These are phyloP conservation scores for Luperina testacea DNA, from an alignment of 2,888 invertebrate genomes.

Conservation along the genomic window DNA sequence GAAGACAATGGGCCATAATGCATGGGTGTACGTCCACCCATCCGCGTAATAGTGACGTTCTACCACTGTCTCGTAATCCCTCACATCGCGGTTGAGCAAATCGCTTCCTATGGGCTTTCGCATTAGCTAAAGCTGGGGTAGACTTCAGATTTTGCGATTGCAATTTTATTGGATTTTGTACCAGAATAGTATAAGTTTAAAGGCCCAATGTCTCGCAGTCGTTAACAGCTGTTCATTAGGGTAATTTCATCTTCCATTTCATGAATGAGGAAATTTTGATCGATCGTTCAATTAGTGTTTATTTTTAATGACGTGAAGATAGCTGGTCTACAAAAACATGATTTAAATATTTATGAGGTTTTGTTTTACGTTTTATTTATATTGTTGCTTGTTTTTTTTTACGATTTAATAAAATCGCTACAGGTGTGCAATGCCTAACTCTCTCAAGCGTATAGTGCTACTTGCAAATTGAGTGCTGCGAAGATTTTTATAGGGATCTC, in stretches of 20 bases:
- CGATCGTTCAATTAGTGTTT: slow-evolving; percentile 20
- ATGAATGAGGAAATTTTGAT: slow-evolving; percentile 14
- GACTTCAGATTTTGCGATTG: slow-evolving; percentile 43
- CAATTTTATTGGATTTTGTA: background rate
- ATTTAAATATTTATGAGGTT: background rate
- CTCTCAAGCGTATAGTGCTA: slow-evolving; percentile 21
- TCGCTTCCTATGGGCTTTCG: slow-evolving; percentile 73
- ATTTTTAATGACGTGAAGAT: slow-evolving; percentile 19
- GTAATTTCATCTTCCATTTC: background rate
- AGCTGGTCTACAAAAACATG: background rate
- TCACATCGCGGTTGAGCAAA: slow-evolving; percentile 72
- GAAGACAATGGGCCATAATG: slow-evolving; percentile 65
- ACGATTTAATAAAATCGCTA: background rate
- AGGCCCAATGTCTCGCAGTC: too few relatives aligned
- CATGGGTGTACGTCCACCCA: slow-evolving; percentile 69
- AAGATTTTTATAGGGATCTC: slow-evolving; percentile 16
- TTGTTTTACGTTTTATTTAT: background rate
- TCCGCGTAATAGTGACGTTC: slow-evolving; percentile 70
- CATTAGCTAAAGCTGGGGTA: slow-evolving; percentile 61
- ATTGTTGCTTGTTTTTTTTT: background rate
- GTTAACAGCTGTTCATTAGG: background rate
- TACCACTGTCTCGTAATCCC: slow-evolving; percentile 65
- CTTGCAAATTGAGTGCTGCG: slow-evolving; percentile 12
- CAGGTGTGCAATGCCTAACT: slow-evolving; percentile 17
- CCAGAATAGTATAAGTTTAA: background rate